Base-by-base conservation (phyloP, 2,888 invertebrate genomes). In the Lagria hirta region DNA sequence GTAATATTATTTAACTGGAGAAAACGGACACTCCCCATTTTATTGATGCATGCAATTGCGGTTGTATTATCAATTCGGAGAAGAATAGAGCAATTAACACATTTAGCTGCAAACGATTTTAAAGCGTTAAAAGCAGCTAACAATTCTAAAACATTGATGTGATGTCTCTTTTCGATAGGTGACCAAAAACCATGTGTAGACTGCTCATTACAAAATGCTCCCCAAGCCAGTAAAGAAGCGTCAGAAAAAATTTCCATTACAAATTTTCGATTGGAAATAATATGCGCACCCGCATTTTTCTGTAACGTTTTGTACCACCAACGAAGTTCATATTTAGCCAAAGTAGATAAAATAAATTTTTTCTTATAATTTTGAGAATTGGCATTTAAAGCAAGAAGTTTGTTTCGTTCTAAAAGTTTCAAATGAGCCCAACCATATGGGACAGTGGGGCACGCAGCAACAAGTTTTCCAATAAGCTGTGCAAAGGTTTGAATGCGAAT, bases 91-190 rank as follows among this genome's bases (percentile, higher is more conserved):
- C 50, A 51, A 21, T 51, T 21, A 22, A 3, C 5, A 12, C 33
- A 13, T 15, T 44, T 21, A 5, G 15, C 27, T 4, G 59, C 55
- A 42, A 61, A 60, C 27, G 51, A 48, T 41, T 54, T 57, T 4
- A 61, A 21, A 1, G 47, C 57, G 4, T 53, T 41, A 29, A 54
- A 54, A 3, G 51, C 48, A n/a, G 59, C 55, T 28, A 49, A 13
- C 4, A 58, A 30, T 40, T 60, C 56, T 33, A 60, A 43, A 26
- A 47, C 49, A 51, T 60, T 60, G 12, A 58, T 60, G 30, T 59
- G 58, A n/a, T 26, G 3, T 5, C n/a, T 20, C 18, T 10, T 23
- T 30, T 58, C 60, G 2, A 32, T 13, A 2, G 41, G 16, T n/a
- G 36, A 34, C 60, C 62, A 62, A 4, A 41, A 40, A 3, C 58